Evolutionary conservation across 2,888 invertebrate genomes (phyloP).

Genomic region (Amphipoea lucens): DNA sequence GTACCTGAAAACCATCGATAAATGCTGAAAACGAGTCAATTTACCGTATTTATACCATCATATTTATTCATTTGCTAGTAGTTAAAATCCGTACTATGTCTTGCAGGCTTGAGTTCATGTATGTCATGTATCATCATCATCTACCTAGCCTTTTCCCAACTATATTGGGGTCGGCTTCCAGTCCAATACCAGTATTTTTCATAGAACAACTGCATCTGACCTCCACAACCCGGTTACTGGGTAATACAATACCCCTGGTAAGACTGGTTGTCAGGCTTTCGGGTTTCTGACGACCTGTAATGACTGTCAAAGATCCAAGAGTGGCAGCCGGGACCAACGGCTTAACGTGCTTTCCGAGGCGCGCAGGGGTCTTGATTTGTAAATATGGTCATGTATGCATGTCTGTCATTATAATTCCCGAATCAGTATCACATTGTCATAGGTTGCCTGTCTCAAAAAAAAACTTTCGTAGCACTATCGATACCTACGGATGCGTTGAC

Average conservation of each 20-base stretch:
- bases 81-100: not conserved
- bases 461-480: slow-evolving; percentile 54
- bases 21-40: not conserved
- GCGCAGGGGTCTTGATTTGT: not conserved
- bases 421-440: not conserved
- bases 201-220: not conserved
- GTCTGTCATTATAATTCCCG: not conserved
- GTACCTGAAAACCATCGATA: not conserved
- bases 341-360: too few relatives aligned
- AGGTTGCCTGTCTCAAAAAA: slow-evolving; percentile 12
- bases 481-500: slow-evolving; percentile 54
- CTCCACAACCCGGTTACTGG: not conserved
- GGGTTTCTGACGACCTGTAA: not conserved
- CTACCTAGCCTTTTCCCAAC: not conserved
- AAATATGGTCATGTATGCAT: not conserved
- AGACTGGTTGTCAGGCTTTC: not conserved
- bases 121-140: not conserved
- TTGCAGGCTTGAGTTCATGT: not conserved
- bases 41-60: not conserved
- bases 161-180: not conserved
- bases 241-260: not conserved
- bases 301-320: not conserved
- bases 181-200: not conserved
- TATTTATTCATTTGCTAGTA: not conserved
- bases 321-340: not conserved